Base-by-base conservation (phyloP, 2,797 vertebrate genomes). In the Acestrorhynchus altus region DNA sequence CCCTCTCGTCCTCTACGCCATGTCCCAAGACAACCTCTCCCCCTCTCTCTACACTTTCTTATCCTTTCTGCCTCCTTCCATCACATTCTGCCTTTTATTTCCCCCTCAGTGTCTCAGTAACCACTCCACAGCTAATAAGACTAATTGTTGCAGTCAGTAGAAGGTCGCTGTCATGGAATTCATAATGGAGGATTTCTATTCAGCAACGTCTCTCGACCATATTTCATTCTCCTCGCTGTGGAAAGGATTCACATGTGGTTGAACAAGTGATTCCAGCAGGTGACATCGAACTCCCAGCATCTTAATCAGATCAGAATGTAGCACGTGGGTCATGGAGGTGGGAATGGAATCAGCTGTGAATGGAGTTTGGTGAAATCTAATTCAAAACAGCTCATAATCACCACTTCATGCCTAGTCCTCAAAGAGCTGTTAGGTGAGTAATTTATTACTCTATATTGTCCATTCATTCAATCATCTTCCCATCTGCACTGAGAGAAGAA, bases 111-210 rank as follows among this genome's bases (percentile, higher is more conserved):
- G 20, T 66, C 47, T 22, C 22, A 8, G 52, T 9, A n/a, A 63
- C 18, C 60, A 10, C 60, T 63, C 35, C 60, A 39, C 31, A 63
- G 16, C 18, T 63, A 35, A 63, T 10, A 20, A n/a, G 35, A 39
- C 60, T 39, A n/a, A 63, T 56, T 57, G 12, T 12, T 24, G 26
- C 60, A 63, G 60, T 40, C 60, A 63, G 59, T 61, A 39, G 13
- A 24, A 28, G 57, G 26, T 28, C 24, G 31, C 0, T 26, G 8
- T 18, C 18, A 20, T 46, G 39, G 20, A 7, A 20, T 24, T 46
- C 7, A 49, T 49, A 59, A 40, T 49, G n/a, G 15, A 46, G 8
- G 3, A 15, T 26, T 44, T 40, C 15, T 56, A 42, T 26, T 44
- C 16, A 10, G 10, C 51, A 56, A 22, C 15, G 5, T 26, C 16